Evolutionary conservation across 1,140 invertebrate species (phyloP).

Genomic region (Zeugodacus cucurbitae): DNA sequence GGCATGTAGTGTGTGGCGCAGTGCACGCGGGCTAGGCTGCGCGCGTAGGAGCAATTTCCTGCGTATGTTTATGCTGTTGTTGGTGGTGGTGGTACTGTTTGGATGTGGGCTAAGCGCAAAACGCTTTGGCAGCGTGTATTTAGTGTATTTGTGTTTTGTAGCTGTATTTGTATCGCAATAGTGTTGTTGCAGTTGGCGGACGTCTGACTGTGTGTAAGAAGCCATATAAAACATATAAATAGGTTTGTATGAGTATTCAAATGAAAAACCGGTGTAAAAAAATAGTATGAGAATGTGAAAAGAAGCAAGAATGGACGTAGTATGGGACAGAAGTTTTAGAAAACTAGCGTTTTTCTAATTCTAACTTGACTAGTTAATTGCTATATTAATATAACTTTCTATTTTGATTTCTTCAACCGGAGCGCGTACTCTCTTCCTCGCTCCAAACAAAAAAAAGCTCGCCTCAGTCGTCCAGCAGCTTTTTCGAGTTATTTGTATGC

Average conservation of each 20-base stretch:
- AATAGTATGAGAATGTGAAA: neutral
- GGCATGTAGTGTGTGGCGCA: neutral
- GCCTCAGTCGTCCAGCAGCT: no score
- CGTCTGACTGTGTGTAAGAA: neutral
- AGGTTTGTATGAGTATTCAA: neutral
- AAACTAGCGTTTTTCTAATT: neutral
- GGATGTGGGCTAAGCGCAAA: neutral
- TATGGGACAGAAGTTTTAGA: no score
- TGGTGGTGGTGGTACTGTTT: neutral
- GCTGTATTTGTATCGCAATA: neutral
- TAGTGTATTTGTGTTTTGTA: neutral
- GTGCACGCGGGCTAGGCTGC: neutral
- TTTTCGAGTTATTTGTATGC: no score
- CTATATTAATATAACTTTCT: neutral
- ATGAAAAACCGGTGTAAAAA: neutral
- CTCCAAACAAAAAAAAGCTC: no score
- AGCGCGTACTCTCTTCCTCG: no score
- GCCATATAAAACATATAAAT: constrained; percentile 9
- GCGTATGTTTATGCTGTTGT: neutral
- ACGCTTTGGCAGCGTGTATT: neutral
- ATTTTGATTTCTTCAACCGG: no score
- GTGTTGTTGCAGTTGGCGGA: neutral
- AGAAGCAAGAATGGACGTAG: no score
- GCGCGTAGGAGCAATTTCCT: neutral
- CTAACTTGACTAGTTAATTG: neutral